Evolutionary conservation across 2,113 vertebrate genomes (phyloP), one percentile per base, ranked within the genome.

Genomic region (Tyto alba): DNA sequence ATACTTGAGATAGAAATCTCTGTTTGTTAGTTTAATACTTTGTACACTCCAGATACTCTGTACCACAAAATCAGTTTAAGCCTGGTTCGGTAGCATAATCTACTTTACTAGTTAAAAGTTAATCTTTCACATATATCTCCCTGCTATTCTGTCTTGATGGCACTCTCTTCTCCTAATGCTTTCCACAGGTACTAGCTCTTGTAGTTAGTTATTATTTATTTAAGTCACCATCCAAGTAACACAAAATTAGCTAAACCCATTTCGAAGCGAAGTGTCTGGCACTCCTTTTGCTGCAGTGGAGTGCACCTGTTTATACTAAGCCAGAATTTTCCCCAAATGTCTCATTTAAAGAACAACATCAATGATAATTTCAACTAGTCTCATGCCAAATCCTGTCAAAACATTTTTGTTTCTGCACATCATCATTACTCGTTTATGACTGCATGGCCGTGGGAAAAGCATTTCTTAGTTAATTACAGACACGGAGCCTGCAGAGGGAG

Each of bases 341-440:
- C 89, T 94, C 63, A 82, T 93, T 95, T 89, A 92, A 94, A 90
- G 76, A 93, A 96, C 79, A 95, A 81, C 88, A 88, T 89, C 73
- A 92, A 72, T 92, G 84, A 92, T 93, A 92, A 92, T 95, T 94
- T 95, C 29, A 60, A 91, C 76, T 96, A 75, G 79, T 94, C 83
- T 93, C 9, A 8, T 96, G 92, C 96, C 94, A 97, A 96, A 97
- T 82, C 45, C 85, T 97, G 96, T 96, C 96, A 97, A 97, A 97
- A 97, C 83, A 96, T 97, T 97, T 96, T 95, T 97, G 88, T 96
- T 97, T 96, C 97, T 97, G 93, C 89, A 90, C 82, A 95, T 96
- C 94, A 94, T 97, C 94, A 88, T 95, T 82, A 95, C 36, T 95
- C 79, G 77, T 88, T 95, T 95, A 92, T 95, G 91, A 92, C 86